phyloP scores from a whole-genome alignment of 2,888 invertebrate species.

The Trichopoda pennipes region DNA sequence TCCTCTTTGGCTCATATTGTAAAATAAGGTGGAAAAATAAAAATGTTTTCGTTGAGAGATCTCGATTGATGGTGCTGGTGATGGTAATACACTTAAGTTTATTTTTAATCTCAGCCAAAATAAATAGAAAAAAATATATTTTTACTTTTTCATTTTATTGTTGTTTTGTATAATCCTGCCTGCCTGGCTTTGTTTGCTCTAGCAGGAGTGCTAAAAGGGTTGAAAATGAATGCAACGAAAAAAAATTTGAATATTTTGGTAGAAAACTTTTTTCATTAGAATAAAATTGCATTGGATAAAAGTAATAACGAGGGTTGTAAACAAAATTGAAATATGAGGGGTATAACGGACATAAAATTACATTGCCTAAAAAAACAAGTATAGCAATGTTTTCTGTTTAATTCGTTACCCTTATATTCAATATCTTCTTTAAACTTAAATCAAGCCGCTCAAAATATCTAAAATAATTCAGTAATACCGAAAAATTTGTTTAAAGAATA shows the following conservation, averaged over 20 bases:
- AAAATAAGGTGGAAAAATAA: conserved; percentile 24
- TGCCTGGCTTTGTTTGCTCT: background rate
- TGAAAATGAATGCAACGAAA: background rate
- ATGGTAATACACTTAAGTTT: conserved; percentile 62
- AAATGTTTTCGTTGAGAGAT: conserved; percentile 21
- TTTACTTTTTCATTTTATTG: conserved; percentile 13
- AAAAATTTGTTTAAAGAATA: no score
- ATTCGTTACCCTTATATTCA: no score
- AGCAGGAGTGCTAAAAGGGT: background rate
- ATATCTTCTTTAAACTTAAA: no score
- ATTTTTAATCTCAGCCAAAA: conserved; percentile 62
- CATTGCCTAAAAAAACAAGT: no score
- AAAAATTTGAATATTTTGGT: conserved; percentile 45
- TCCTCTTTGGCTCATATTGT: background rate
- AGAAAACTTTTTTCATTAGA: conserved; percentile 62
- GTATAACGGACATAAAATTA: background rate
- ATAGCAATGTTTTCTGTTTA: no score
- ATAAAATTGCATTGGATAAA: conserved; percentile 31
- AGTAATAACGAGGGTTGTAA: background rate
- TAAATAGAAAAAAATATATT: conserved; percentile 15
- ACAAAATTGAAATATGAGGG: no score
- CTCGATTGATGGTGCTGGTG: conserved; percentile 41
- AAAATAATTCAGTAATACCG: no score
- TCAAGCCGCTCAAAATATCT: no score
- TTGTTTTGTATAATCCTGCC: background rate